Evolutionary conservation across 2,113 vertebrate species (phyloP).

Genomic region (Cynocephalus volans): DNA sequence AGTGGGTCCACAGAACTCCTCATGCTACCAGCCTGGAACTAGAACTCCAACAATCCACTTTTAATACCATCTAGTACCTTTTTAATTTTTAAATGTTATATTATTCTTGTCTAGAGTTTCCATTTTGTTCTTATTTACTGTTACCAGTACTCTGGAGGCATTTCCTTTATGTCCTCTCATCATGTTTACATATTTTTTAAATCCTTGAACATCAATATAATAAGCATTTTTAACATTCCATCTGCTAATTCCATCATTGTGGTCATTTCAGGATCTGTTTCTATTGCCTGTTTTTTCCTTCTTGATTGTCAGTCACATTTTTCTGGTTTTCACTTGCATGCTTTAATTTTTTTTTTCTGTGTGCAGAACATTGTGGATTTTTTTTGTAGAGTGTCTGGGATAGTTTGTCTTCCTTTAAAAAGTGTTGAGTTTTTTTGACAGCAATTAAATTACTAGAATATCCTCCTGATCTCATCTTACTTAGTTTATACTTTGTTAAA

Average conservation of each 20-base stretch:
- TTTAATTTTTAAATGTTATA: neutral
- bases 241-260: neutral
- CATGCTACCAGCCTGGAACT: neutral
- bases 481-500: neutral
- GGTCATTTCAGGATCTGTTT: neutral
- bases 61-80: neutral
- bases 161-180: neutral
- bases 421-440: neutral
- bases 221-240: neutral
- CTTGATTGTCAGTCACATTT: neutral
- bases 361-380: neutral
- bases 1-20: neutral
- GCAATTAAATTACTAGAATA: neutral
- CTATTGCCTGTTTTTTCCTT: neutral
- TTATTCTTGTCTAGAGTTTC: neutral
- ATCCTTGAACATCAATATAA: neutral
- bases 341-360: neutral
- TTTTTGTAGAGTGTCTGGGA: neutral
- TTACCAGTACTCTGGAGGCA: neutral
- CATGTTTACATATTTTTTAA: constrained; percentile 1
- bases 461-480: neutral
- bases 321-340: neutral
- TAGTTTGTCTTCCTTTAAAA: neutral
- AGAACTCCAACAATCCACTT: neutral
- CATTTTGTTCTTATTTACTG: neutral